Evolutionary conservation across 2,888 invertebrate species (phyloP).

Genomic region (Zele albiditarsus): DNA sequence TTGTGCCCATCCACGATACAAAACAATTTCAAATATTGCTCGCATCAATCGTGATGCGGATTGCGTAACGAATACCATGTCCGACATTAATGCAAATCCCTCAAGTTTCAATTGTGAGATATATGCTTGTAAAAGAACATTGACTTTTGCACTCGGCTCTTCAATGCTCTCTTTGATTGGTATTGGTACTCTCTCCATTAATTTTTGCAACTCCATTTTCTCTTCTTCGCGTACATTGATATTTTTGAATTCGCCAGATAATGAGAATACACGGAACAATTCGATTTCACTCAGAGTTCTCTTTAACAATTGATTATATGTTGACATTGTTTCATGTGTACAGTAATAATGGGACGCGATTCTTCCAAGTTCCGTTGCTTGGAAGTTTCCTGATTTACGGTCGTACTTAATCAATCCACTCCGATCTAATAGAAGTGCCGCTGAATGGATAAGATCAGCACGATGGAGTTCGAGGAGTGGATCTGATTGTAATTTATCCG

Average conservation of each 20-base stretch:
- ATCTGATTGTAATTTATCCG: conserved; percentile 87
- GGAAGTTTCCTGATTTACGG: conserved; percentile 90
- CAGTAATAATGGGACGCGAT: conserved; percentile 99
- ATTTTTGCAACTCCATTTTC: conserved; percentile 95
- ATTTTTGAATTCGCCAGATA: conserved; percentile 96
- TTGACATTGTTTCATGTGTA: conserved; percentile 96
- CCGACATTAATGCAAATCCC: conserved; percentile 98
- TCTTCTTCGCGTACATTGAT: conserved; percentile 96
- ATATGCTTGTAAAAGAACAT: conserved; percentile 96
- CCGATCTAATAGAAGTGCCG: conserved; percentile 91
- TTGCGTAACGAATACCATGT: conserved; percentile 99
- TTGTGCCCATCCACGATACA: conserved; percentile 96
- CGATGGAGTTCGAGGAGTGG: conserved; percentile 89
- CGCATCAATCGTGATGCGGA: conserved; percentile 95
- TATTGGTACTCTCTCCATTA: conserved; percentile 95
- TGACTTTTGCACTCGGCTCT: conserved; percentile 97
- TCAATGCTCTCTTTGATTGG: conserved; percentile 99
- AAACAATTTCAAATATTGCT: conserved; percentile 97
- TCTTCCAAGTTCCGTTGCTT: conserved; percentile 95
- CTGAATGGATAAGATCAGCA: conserved; percentile 96
- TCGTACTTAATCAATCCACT: conserved; percentile 97
- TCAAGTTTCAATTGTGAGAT: conserved; percentile 98
- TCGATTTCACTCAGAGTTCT: conserved; percentile 98
- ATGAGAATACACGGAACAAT: conserved; percentile 96
- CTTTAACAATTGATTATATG: conserved; percentile 96